Conservation (phyloP, 2,113 vertebrate species). For the Triplophysa dalaica region DNA sequence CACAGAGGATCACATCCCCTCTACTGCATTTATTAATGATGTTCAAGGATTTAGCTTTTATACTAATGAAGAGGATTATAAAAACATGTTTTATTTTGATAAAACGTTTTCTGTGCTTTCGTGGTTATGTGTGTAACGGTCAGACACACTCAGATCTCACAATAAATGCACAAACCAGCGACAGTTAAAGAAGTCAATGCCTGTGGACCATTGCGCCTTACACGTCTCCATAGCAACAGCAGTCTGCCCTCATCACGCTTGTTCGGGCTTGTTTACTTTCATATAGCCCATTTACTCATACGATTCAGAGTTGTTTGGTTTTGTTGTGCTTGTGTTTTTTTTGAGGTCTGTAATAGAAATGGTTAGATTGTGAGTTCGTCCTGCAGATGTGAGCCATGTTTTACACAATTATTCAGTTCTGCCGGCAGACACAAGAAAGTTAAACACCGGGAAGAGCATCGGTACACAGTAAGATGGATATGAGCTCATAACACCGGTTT, state of each 20-base stretch:
- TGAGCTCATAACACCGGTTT: constrained; percentile 9
- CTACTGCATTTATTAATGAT: not conserved
- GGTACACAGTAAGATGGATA: not conserved
- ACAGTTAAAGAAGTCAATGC: not conserved
- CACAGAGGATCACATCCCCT: not conserved
- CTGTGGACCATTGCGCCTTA: not conserved
- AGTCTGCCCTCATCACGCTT: not conserved
- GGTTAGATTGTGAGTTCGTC: not conserved
- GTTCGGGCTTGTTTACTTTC: not conserved
- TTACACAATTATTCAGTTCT: constrained; percentile 32
- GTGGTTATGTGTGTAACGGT: no score
- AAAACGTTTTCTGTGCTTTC: not conserved
- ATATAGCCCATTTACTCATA: not conserved
- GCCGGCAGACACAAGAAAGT: not conserved
- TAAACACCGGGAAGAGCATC: constrained; percentile 21
- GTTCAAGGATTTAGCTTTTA: constrained; percentile 10
- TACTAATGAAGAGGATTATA: not conserved
- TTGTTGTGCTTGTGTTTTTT: not conserved
- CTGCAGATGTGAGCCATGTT: constrained; percentile 2
- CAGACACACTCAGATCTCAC: not conserved
- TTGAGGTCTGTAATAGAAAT: not conserved
- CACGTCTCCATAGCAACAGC: constrained; percentile 40
- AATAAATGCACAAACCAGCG: no score
- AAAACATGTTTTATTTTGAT: not conserved
- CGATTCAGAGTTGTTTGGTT: not conserved